Conservation (phyloP, 2,888 invertebrate genomes). For the Acrobasis repandana region DNA sequence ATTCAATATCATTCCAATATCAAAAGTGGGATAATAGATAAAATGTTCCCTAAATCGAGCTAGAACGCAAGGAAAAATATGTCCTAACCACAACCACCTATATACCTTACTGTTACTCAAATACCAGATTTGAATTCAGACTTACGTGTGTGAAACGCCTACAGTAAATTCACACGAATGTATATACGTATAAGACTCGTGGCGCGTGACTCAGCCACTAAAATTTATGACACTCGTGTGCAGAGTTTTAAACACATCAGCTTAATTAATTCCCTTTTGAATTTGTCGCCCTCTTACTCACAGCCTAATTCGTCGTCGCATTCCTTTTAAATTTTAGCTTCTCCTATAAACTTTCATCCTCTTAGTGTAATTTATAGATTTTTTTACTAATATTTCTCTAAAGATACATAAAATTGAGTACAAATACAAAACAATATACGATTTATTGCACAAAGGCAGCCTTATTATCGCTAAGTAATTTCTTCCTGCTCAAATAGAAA, state of each 20-base stretch:
- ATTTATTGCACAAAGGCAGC: too few relatives aligned
- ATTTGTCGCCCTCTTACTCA: slow-evolving; percentile 49
- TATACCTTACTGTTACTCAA: not conserved
- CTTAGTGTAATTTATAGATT: too few relatives aligned
- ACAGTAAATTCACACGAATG: slow-evolving; percentile 47
- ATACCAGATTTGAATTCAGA: slow-evolving; percentile 20
- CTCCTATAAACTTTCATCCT: not conserved
- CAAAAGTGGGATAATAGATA: too few relatives aligned
- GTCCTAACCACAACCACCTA: not conserved
- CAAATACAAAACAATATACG: too few relatives aligned
- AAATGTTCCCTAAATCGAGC: too few relatives aligned
- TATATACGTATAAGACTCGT: slow-evolving; percentile 44
- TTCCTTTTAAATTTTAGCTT: slow-evolving; percentile 8
- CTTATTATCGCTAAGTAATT: too few relatives aligned
- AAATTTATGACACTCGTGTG: slow-evolving; percentile 60
- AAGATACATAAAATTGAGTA: too few relatives aligned
- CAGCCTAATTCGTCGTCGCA: slow-evolving; percentile 36
- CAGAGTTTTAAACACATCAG: slow-evolving; percentile 60
- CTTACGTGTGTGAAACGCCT: slow-evolving; percentile 41
- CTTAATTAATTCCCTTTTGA: slow-evolving; percentile 64
- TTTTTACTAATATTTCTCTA: too few relatives aligned
- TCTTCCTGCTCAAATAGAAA: too few relatives aligned
- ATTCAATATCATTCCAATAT: too few relatives aligned
- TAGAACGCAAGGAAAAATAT: too few relatives aligned
- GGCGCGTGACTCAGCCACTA: slow-evolving; percentile 53